Base-by-base conservation (phyloP, 2,888 invertebrate species). In the Lampropteryx suffumata region DNA sequence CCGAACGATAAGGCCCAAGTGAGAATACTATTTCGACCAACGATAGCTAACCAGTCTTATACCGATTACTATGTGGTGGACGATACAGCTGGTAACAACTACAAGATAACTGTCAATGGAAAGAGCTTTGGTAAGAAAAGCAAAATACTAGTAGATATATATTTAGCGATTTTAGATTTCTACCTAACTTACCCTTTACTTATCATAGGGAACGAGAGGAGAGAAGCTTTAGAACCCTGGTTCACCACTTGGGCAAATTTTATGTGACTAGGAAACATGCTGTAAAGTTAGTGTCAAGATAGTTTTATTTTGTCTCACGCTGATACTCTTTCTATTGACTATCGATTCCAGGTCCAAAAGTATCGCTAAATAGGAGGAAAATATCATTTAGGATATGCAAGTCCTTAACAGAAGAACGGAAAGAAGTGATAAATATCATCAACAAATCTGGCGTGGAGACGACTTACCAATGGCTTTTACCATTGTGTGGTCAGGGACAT, bases 401-500 rank as follows among this genome's bases (percentile, higher is more conserved):
- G 61, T 82, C 81, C 58, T 66, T 79, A 27, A 65, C 70, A 1
- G 85, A 87, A 37, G 66, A 78, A 44, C 74, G 84, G 50, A 81
- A 71, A 44, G 82, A 79, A 56, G 56, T 59, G 1, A 68, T 89
- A 26, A 73, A 76, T 28, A 79, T 90, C 6, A 59, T 80, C 0
- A 90, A 90, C 56, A 77, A 70, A 46, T 84, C 90, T 1, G 53
- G 72, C 12, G 70, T 87, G 7, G 88, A 86, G 33, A 82, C 86
- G 0, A 84, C 83, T n/a, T 90, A 87, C 56, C 89, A 88, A 45
- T 90, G 90, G 90, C 68, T 88, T 26, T 55, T 88, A 51, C 87
- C 90, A 6, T 41, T 67, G 3, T 65, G 71, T 35, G 89, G 85
- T 1, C 82, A 82, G 50, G 88, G 87, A 13, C 73, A 74, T 60